Conservation (phyloP, 2,797 vertebrate species). For the Cheirogaleus major region DNA sequence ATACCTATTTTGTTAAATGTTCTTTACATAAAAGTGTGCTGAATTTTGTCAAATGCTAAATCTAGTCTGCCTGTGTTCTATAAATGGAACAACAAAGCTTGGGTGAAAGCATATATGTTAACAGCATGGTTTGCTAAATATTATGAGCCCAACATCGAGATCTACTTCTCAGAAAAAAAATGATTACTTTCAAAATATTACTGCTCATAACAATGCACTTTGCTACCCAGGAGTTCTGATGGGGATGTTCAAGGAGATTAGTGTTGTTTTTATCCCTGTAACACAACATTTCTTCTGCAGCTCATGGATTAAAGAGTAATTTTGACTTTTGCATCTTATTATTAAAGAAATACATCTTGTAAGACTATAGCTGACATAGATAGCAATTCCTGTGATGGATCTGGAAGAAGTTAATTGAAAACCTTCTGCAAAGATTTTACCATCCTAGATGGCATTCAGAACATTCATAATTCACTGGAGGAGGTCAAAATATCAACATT, state of each 20-base stretch:
- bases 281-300: neutral
- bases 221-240: no score
- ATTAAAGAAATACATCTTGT: neutral
- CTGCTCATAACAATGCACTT: neutral
- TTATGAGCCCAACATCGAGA: neutral
- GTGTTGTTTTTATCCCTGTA: neutral
- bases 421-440: no score
- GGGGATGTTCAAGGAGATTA: neutral
- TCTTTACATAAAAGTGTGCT: no score
- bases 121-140: neutral
- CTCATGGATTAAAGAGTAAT: neutral
- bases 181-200: neutral
- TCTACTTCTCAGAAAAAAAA: no score
- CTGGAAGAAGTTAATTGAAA: neutral
- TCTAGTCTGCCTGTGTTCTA: no score
- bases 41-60: no score
- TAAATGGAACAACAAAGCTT: no score
- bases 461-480: neutral
- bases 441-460: neutral
- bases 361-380: neutral
- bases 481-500: neutral
- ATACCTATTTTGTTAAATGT: no score
- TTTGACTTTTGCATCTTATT: neutral
- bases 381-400: neutral
- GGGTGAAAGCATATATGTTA: no score